Evolutionary conservation across 2,797 vertebrate genomes (phyloP).

Genomic region (Siniperca scherzeri): DNA sequence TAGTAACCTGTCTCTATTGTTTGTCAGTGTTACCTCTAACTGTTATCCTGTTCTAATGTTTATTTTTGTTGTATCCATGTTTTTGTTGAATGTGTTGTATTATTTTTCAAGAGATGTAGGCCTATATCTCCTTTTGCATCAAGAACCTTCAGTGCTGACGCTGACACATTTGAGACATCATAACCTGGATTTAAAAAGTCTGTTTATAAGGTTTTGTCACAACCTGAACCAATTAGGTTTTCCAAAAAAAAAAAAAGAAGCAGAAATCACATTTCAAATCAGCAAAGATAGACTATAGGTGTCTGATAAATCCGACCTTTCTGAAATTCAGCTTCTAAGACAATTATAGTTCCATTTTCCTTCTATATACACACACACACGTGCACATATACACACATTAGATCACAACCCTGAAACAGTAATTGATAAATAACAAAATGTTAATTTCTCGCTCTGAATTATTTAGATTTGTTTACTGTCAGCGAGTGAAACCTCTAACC

Average conservation of each 20-base stretch:
- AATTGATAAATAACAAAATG: conserved; percentile 53
- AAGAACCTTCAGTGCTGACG: neutral
- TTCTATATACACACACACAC: neutral
- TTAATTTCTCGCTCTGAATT: conserved; percentile 62
- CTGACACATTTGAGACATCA: neutral
- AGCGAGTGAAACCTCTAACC: conserved; percentile 23
- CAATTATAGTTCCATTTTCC: neutral
- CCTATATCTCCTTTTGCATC: neutral
- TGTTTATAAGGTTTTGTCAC: neutral
- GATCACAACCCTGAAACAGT: conserved; percentile 34
- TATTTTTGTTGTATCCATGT: neutral
- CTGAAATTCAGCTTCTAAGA: neutral
- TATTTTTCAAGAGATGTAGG: neutral
- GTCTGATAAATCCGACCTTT: neutral
- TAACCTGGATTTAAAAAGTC: neutral
- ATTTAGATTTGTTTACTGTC: conserved; percentile 74
- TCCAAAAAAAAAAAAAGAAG: neutral
- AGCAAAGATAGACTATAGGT: neutral
- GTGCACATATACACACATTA: neutral
- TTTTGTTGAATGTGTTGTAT: neutral
- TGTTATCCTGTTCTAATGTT: neutral
- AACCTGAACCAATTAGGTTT: neutral
- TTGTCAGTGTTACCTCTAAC: neutral
- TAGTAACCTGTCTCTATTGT: neutral
- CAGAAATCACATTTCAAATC: neutral